Conservation (phyloP, 2,113 vertebrate genomes). For the Oncorhynchus nerka region DNA sequence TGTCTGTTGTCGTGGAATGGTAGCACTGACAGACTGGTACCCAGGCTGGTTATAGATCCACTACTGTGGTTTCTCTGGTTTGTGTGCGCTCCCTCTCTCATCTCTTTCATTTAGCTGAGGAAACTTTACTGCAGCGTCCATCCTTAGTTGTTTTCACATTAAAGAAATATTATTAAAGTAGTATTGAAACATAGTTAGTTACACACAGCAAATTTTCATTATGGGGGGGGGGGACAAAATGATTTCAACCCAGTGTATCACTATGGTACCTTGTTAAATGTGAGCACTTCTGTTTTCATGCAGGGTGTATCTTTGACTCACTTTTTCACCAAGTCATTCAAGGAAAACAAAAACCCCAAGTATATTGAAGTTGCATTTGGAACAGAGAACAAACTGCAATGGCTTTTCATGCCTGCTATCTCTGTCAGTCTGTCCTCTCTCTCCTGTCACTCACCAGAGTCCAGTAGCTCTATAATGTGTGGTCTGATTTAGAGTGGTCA, state of each 20-base stretch:
- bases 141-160: constrained; percentile 15
- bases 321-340: background rate
- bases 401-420: no score
- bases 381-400: background rate
- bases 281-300: constrained; percentile 37
- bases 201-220: no score
- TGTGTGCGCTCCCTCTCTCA: background rate
- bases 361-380: background rate
- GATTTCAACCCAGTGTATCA: background rate
- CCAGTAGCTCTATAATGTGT: constrained; percentile 26
- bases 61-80: background rate
- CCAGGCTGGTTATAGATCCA: background rate
- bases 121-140: background rate
- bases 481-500: constrained; percentile 21
- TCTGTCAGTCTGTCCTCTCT: constrained; percentile 1
- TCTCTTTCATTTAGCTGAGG: background rate
- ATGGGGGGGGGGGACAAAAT: no score
- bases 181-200: no score
- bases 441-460: constrained; percentile 14
- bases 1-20: constrained; percentile 29
- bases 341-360: no score
- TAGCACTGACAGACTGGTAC: background rate
- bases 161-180: background rate
- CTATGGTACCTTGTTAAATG: constrained; percentile 35
- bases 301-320: constrained; percentile 28